phyloP scores from a whole-genome alignment of 2,888 invertebrate species.

The Dilophus febrilis region DNA sequence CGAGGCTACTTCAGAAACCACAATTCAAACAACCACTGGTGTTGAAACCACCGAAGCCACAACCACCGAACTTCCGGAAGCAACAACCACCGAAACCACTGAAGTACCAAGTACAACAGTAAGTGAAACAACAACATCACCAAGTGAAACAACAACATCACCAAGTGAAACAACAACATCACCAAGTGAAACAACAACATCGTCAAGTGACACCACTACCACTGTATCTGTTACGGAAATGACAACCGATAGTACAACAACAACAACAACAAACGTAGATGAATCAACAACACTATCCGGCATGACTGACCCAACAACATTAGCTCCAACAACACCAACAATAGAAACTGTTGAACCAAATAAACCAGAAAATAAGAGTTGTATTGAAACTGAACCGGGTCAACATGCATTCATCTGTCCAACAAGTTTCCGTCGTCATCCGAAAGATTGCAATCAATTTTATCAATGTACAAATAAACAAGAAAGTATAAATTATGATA shows the following conservation, averaged over 20 bases:
- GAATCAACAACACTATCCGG: background rate
- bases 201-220: slow-evolving; percentile 3
- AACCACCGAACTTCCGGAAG: background rate
- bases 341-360: slow-evolving; percentile 3
- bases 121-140: background rate
- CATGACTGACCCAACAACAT: background rate
- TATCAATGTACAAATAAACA: slow-evolving; percentile 61
- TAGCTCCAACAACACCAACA: background rate
- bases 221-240: slow-evolving; percentile 2
- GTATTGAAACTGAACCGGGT: slow-evolving; percentile 32
- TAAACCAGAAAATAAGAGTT: slow-evolving; percentile 12
- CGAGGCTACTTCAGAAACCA: slow-evolving; percentile 2
- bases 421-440: slow-evolving; percentile 66
- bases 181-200: background rate
- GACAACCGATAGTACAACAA: slow-evolving; percentile 1
- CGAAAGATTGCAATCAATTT: slow-evolving; percentile 65
- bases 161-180: slow-evolving; percentile 1
- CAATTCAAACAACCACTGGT: slow-evolving; percentile 8
- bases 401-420: slow-evolving; percentile 62
- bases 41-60: slow-evolving; percentile 3
- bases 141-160: background rate
- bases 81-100: background rate
- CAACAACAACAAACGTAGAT: slow-evolving; percentile 4
- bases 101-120: background rate
- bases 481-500: slow-evolving; percentile 49